Evolutionary conservation across 2,113 vertebrate species (phyloP), one percentile per base, ranked within the genome.

Genomic region (Willisornis vidua): DNA sequence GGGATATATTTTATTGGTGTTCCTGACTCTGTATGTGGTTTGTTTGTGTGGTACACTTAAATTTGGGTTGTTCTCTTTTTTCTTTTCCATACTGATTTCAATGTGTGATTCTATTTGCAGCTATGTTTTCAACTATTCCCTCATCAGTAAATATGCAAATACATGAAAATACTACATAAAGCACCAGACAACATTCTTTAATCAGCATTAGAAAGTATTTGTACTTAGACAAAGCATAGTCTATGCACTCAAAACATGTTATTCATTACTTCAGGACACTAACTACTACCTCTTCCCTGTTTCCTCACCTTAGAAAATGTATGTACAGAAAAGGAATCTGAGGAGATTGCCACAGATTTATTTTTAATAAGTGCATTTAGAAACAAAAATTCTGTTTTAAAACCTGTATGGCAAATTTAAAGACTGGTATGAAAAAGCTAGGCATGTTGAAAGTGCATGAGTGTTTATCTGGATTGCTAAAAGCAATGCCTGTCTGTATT

Each of bases 361-460:
- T 88, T 94, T 97, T 92, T 91, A 94, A 93, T 87, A 94, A 76
- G 10, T 78, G 7, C 35, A 85, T 93, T 91, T 79, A 75, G 86
- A 93, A 84, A 46, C 10, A 58, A 28, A 92, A 62, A 86, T 65
- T 84, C 82, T 41, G 5, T 78, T 93, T 77, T 85, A 78, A 93
- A 86, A 83, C 10, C 33, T 85, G 39, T 63, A 45, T 14, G 35
- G 13, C 14, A 85, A 90, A 88, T 54, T 24, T 75, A 65, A 90
- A 75, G 41, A 62, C 14, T 63, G 9, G 9, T 58, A 41, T 85
- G 65, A 96, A 96, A 87, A 91, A 91, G 61, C 37, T 66, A 91
- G 16, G 35, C 43, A 51, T 94, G 49, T 83, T 54, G 54, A 65
- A 61, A 58, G 35, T 41, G 33, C 19, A 13, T 73, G 33, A 93